Percentiles rank a stretch among this genome's conserved stretches.
phyloP scores from a whole-genome alignment of 2,888 invertebrate genomes.

The Galeruca laticollis region DNA sequence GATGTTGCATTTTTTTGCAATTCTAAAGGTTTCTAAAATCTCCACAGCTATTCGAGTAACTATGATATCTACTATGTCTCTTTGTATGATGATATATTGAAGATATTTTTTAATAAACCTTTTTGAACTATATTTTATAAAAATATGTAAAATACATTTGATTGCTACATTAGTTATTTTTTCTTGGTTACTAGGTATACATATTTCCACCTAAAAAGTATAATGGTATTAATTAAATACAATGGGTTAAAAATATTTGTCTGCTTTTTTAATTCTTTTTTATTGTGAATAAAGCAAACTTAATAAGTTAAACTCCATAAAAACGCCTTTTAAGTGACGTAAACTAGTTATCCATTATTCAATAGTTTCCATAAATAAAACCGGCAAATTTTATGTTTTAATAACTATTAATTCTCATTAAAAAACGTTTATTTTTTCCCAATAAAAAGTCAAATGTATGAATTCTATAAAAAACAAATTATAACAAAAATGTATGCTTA shows the following conservation, averaged over 20 bases:
- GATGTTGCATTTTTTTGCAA: conserved; percentile 47
- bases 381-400: not conserved
- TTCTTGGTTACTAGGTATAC: conserved; percentile 28
- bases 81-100: conserved; percentile 49
- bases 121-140: conserved; percentile 49
- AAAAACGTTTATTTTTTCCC: not conserved
- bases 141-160: conserved; percentile 51
- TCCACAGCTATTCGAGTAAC: conserved; percentile 42
- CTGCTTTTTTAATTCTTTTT: not conserved
- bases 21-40: conserved; percentile 46
- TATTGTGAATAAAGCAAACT: not conserved
- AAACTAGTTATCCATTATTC: not conserved
- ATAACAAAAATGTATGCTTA: conserved; percentile 30
- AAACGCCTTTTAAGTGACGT: not conserved
- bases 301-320: too few species aligned
- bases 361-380: not conserved
- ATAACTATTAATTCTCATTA: not conserved
- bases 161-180: conserved; percentile 67
- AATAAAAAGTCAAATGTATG: not conserved
- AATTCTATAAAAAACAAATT: not conserved
- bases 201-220: conserved; percentile 43
- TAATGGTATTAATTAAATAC: not conserved
- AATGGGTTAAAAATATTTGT: not conserved
- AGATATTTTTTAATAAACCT: conserved; percentile 53
- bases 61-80: conserved; percentile 44